A percentile compares a stretch with the other conserved stretches of the same genome.
These are phyloP conservation scores for Brotula barbata DNA, from an alignment of 2,797 vertebrate genomes.

Conservation along the genomic window DNA sequence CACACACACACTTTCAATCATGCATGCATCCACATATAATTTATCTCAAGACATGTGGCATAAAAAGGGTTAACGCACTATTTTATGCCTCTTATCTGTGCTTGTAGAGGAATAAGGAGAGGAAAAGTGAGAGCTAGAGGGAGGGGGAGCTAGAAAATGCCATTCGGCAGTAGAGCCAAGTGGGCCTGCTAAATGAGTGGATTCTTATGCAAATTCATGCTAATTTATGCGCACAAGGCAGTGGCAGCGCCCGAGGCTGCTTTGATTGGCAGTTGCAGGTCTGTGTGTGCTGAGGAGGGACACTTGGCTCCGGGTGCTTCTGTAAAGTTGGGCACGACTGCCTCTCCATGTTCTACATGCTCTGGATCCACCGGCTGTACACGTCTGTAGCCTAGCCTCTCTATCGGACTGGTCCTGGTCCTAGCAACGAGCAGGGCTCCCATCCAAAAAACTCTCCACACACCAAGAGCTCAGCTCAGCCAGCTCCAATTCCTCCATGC, in stretches of 20 bases:
- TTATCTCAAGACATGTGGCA: conserved; percentile 66
- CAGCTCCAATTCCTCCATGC: conserved; percentile 74
- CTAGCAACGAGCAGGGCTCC: conserved; percentile 58
- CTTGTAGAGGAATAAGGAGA: conserved; percentile 76
- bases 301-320: conserved; percentile 72
- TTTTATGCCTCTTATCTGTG: conserved; percentile 74
- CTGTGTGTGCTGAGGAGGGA: conserved; percentile 76
- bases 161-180: conserved; percentile 80
- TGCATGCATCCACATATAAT: conserved; percentile 53
- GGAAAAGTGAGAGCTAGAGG: conserved; percentile 69
- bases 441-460: conserved; percentile 70
- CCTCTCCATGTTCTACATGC: conserved; percentile 75
- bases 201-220: conserved; percentile 86
- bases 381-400: conserved; percentile 64
- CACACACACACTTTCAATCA: conserved; percentile 54
- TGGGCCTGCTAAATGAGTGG: conserved; percentile 79
- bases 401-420: conserved; percentile 58
- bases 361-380: conserved; percentile 65
- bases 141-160: conserved; percentile 73
- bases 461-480: conserved; percentile 69
- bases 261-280: conserved; percentile 85
- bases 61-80: conserved; percentile 74
- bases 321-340: conserved; percentile 74
- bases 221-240: conserved; percentile 82
- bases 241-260: conserved; percentile 79